Evolutionary conservation across 2,113 vertebrate species (phyloP).

Genomic region (Paedocypris sp.): DNA sequence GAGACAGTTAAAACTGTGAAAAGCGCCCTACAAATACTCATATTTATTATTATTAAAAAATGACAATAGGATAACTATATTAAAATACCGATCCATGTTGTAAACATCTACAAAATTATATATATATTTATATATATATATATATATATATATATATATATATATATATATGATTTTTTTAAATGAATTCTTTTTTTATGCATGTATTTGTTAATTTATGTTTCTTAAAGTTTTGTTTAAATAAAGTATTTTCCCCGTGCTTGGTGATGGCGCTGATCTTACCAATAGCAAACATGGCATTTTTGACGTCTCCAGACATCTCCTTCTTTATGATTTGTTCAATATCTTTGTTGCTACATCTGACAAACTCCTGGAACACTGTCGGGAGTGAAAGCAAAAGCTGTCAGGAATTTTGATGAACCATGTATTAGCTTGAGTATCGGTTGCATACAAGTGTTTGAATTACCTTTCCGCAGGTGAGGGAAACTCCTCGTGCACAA

Average conservation of each 20-base stretch:
- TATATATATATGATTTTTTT: no score
- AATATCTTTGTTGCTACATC: conserved; percentile 83
- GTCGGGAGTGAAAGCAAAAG: not conserved
- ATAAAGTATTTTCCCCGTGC: not conserved
- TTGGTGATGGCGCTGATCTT: conserved; percentile 32
- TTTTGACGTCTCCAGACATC: conserved; percentile 83
- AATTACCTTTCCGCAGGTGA: conserved; percentile 82
- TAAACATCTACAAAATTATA: no score
- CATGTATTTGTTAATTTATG: no score
- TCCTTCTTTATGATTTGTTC: conserved; percentile 90
- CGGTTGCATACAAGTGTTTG: not conserved
- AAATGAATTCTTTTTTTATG: no score
- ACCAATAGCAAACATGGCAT: conserved; percentile 83
- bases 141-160: no score
- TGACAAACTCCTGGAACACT: conserved; percentile 96
- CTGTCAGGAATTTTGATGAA: not conserved
- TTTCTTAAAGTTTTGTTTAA: no score
- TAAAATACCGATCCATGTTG: no score
- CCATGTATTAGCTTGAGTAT: not conserved
- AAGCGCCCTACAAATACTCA: no score
- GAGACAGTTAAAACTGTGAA: no score
- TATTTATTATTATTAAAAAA: no score
- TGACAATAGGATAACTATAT: no score
- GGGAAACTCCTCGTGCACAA: conserved; percentile 87
- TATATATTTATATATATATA: no score